Evolutionary conservation across 2,797 vertebrate genomes (phyloP), one percentile per base, ranked within the genome.

Genomic region (Chiroxiphia lanceolata): DNA sequence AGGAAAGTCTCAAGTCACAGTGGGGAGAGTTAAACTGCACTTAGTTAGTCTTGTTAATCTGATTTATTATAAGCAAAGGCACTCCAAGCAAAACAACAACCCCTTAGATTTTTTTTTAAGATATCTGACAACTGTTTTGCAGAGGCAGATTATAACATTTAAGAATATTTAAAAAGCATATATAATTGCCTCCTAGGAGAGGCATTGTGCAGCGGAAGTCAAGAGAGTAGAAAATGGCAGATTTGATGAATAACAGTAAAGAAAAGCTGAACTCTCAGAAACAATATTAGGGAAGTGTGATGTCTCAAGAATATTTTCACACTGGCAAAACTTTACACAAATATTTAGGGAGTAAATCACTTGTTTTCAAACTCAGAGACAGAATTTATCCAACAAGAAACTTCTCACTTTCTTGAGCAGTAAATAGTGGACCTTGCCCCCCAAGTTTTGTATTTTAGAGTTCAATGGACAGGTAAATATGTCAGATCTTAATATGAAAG

Each of bases 11-110:
- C 94, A 64, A 91, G 87, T 59, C 91, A 29, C 96, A 88, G 91
- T 77, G 69, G 93, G 94, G 91, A 96, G 90, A 95, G 90, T 88
- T 93, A 87, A 95, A 93, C 83, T 91, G 70, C 19, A 3, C 54
- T 92, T 72, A 77, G 64, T 90, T 93, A 75, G 74, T 87, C 93
- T 94, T 95, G 93, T 97, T 97, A 94, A 94, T 94, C 87, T 97
- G 95, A 97, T 97, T 97, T 97, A 97, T 96, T 83, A 60, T 20
- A 64, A 87, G 80, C 76, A 72, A 81, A 95, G 83, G 74, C 82
- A 60, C 84, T 65, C 83, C 33, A 69, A 83, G 56, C 85, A 76
- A 72, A 94, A 72, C 38, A 81, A 71, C 56, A 91, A 42, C 33
- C 72, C 65, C 77, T 93, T 71, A 67, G 50, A 85, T 87, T 96